Percentiles rank a stretch among this genome's conserved stretches.
phyloP scores from a whole-genome alignment of 92 coral and sea anemone genomes.

The Hydrozoanthus gracilis region DNA sequence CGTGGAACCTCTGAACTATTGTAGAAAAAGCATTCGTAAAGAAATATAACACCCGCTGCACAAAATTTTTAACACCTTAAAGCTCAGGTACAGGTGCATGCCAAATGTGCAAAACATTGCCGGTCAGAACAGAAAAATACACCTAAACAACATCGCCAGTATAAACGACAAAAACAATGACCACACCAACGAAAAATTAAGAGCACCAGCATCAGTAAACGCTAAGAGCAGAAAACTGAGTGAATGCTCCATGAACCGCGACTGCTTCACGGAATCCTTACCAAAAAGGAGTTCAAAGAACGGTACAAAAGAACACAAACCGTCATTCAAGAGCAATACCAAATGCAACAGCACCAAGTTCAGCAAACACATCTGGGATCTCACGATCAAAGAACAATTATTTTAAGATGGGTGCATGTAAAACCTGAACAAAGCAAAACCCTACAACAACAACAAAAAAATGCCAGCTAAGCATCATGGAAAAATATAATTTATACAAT shows the following conservation, averaged over 20 bases:
- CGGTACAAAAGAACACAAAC: not conserved
- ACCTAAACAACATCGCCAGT: not conserved
- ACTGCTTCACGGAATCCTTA: not conserved
- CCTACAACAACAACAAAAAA: slow-evolving; percentile 20
- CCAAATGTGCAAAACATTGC: not conserved
- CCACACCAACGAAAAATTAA: not conserved
- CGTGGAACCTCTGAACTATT: too few relatives aligned
- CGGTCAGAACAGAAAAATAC: not conserved
- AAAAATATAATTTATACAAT: slow-evolving; percentile 27
- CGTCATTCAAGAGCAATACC: not conserved
- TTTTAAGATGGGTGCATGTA: not conserved
- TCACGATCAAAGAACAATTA: not conserved
- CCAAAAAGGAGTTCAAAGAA: too few relatives aligned
- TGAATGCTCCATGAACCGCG: not conserved
- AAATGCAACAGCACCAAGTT: slow-evolving; percentile 3
- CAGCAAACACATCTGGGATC: not conserved
- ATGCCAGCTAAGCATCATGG: slow-evolving; percentile 20
- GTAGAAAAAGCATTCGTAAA: too few relatives aligned
- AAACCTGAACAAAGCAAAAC: not conserved
- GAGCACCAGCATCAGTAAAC: not conserved
- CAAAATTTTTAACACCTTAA: too few relatives aligned
- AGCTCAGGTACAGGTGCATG: not conserved
- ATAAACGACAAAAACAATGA: not conserved
- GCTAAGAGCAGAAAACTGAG: too few relatives aligned
- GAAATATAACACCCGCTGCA: too few relatives aligned